Evolutionary conservation across 2,888 invertebrate genomes (phyloP), one percentile per base, ranked within the genome.

Genomic region (Euspilapteryx auroguttella): DNA sequence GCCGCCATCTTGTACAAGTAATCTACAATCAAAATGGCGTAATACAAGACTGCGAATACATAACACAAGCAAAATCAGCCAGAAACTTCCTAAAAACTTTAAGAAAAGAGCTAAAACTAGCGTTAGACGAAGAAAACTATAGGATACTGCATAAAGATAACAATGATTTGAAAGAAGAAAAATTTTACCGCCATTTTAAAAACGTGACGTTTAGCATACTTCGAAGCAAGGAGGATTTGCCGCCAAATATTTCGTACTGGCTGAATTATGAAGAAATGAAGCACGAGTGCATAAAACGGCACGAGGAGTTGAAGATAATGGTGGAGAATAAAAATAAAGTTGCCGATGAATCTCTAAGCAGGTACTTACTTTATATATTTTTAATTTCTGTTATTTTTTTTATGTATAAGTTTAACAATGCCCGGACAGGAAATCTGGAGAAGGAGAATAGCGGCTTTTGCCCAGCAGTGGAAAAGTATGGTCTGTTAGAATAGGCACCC

Each of bases 21-120:
- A 85, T 86, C 39, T 85, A 84, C 68, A 68, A 80, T 29, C 75
- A 76, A 42, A 69, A 76, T 42, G 78, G 79, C 40, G 64, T 55
- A 32, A 61, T 86, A 4, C 75, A 80, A 47, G 86, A 86, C 59
- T 87, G 87, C 55, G 86, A 86, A 51, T 81, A 79, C 48, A 63
- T 85, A 30, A 66, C 78, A 3, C 78, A 82, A 39, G 55, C 56
- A 15, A 69, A 62, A 50, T 61, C 77, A 22, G 77, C 81, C 0
- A 62, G 68, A 48, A 68, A 78, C 42, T 86, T 86, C 58, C 56
- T 83, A 31, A 65, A 66, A 53, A 73, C 71, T 14, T 68, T 86
- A 47, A 59, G 78, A 42, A 64, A 66, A 45, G 84, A 84, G 54
- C 47, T 82, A 33, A 75, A 71, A 54, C 29, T 50, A 30, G 71